Base-by-base conservation (phyloP, 1,140 invertebrate species). In the Macrobrachium rosenbergii region DNA sequence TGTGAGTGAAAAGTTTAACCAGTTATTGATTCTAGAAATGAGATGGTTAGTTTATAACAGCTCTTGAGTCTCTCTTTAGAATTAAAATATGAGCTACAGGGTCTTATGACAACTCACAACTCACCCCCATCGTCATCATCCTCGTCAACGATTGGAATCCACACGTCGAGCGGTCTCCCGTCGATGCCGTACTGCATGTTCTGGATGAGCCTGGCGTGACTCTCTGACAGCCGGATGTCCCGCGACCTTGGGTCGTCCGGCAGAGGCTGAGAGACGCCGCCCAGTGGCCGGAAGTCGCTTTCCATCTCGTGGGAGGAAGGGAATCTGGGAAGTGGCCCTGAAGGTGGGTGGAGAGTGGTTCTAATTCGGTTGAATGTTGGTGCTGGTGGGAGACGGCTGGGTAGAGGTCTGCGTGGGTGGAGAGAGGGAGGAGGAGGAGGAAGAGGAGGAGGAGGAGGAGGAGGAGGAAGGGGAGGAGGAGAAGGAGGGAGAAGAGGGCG, bases 81-180 rank as follows among this genome's bases (percentile, higher is more conserved):
- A 52, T 2, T 23, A n/a, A n/a, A 72, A 72, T 5, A 21, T n/a
- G 8, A 72, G 37, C 23, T 43, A 21, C 21, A n/a, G 10, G 19
- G 12, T 28, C 11, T n/a, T 72, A n/a, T n/a, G 5, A 0, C 12
- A 21, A 37, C 14, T 72, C 67, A 14, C 23, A 28, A 72, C 19
- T 72, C 23, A 72, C 69, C n/a, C 14, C 69, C 52, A n/a, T n/a
- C n/a, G 12, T n/a, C 17, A 5, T 21, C n/a, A 58, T 28, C 23
- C 19, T 45, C 28, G 80, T 12, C 76, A 16, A 45, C 11, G 21
- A 87, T 87, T 6, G 85, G 85, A 60, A 87, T 87, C 85, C 85
- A 87, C 0, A 87, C 43, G 60, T 87, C 85, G 11, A 87, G 78
- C 8, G 79, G 85, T 37, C 81, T 79, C 16, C 85, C 85, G 75